Evolutionary conservation across 1,140 invertebrate genomes (phyloP), one percentile per base, ranked within the genome.

Genomic region (Mactra quadrangularis): DNA sequence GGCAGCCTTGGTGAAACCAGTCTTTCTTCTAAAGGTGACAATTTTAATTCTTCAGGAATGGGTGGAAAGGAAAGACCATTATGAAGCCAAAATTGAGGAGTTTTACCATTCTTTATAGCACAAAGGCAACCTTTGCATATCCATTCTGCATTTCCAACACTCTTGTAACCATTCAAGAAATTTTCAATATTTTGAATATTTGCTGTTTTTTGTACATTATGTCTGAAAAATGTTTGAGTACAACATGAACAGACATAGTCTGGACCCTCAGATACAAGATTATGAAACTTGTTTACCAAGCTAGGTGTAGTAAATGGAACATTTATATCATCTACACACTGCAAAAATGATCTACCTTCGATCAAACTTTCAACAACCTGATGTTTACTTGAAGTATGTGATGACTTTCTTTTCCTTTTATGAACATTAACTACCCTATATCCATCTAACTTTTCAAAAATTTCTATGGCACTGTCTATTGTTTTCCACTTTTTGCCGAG

Each of bases 11-110:
- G 57, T 29, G 57, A 62, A 15, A 77, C 74, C 17, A 77, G 38
- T 22, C 57, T 66, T 38, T 79, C 76, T 41, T 79, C 76, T n/a
- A 79, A 57, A 57, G 68, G 53, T 7, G 62, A 57, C 4, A 79
- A 33, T 13, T 60, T 59, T 50, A 87, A 53, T 62, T 85, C 74
- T 15, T 22, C 19, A 6, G 84, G 84, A 31, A 53, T 81, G 33
- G 29, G 35, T 45, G 76, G 76, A 81, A 86, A 86, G 31, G 59
- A 47, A 25, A 81, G 47, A 15, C 85, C 85, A 84, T 84, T 86
- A 35, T 19, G 7, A 59, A 15, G 19, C 66, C 68, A 82, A 66
- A 82, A 33, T 60, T 82, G 59, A 33, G 79, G 79, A n/a, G 64
- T 27, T 83, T 83, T 57, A 7, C 38, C 38, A 41, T 7, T 19